Evolutionary conservation across 92 coral and sea anemone genomes (phyloP).

Genomic region (Heliopora coerulea): DNA sequence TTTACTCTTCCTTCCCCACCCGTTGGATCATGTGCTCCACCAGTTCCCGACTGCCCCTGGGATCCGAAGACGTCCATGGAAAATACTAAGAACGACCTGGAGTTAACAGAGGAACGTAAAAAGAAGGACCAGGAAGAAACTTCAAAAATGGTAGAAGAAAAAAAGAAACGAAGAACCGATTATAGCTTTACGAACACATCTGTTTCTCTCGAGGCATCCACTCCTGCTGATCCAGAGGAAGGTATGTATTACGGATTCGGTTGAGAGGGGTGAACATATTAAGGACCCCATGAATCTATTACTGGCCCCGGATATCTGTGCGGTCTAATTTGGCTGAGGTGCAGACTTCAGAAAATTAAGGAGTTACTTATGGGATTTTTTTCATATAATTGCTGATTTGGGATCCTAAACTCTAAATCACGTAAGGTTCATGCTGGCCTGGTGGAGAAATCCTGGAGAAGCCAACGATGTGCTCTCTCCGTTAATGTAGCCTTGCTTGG

Average conservation of each 20-base stretch:
- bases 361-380: too few species aligned
- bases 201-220: constrained; percentile 85
- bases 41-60: constrained; percentile 97
- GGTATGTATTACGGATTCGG: constrained; percentile 59
- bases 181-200: constrained; percentile 79
- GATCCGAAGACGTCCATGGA: constrained; percentile 62
- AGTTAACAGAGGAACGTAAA: constrained; percentile 79
- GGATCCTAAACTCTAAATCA: too few species aligned
- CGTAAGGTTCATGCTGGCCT: too few species aligned
- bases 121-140: constrained; percentile 67
- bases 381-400: too few species aligned
- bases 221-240: constrained; percentile 76
- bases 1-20: constrained; percentile 99
- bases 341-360: too few species aligned
- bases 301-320: too few species aligned
- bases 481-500: too few species aligned
- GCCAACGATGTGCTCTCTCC: too few species aligned
- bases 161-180: constrained; percentile 58
- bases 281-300: too few species aligned
- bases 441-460: too few species aligned
- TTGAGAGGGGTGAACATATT: too few species aligned
- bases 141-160: constrained; percentile 59
- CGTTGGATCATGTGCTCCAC: constrained; percentile 77
- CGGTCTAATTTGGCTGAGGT: too few species aligned
- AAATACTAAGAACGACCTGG: constrained; percentile 45